These are phyloP conservation scores for Tragelaphus scriptus DNA, from an alignment of 2,113 vertebrate species.

Conservation along the genomic window DNA sequence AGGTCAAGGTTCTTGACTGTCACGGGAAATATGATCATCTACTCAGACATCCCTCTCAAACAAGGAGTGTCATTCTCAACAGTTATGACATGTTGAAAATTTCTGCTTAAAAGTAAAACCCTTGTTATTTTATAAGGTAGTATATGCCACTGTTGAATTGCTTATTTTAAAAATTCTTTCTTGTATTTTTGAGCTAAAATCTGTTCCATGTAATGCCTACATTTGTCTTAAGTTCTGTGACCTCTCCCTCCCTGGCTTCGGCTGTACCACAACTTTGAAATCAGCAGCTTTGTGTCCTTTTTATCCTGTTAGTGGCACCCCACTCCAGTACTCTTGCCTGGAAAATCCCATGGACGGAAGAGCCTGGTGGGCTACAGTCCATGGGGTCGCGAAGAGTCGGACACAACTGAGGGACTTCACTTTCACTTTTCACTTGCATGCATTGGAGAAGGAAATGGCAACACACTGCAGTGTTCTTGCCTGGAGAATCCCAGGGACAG, in stretches of 20 bases:
- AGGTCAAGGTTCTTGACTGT: neutral
- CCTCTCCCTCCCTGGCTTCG: neutral
- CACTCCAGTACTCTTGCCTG: too few relatives aligned
- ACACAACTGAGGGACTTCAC: too few relatives aligned
- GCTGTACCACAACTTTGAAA: neutral
- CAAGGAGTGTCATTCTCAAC: neutral
- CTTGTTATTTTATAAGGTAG: constrained; percentile 8
- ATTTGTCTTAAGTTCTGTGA: neutral
- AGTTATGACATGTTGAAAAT: neutral
- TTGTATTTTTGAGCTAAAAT: neutral
- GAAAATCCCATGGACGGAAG: too few relatives aligned
- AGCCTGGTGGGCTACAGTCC: too few relatives aligned
- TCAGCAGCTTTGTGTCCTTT: neutral
- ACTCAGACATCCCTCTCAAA: neutral
- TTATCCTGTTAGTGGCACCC: neutral
- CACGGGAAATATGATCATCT: neutral
- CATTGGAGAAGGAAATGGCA: too few relatives aligned
- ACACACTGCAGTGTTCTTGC: too few relatives aligned
- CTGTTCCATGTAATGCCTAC: neutral
- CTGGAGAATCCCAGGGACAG: too few relatives aligned
- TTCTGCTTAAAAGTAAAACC: constrained; percentile 7
- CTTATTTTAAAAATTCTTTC: constrained; percentile 4
- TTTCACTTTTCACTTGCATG: too few relatives aligned
- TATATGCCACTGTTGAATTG: neutral
- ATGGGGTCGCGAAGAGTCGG: too few relatives aligned